phyloP scores from a whole-genome alignment of 1,140 invertebrate genomes.

The Drosophila sproati region DNA sequence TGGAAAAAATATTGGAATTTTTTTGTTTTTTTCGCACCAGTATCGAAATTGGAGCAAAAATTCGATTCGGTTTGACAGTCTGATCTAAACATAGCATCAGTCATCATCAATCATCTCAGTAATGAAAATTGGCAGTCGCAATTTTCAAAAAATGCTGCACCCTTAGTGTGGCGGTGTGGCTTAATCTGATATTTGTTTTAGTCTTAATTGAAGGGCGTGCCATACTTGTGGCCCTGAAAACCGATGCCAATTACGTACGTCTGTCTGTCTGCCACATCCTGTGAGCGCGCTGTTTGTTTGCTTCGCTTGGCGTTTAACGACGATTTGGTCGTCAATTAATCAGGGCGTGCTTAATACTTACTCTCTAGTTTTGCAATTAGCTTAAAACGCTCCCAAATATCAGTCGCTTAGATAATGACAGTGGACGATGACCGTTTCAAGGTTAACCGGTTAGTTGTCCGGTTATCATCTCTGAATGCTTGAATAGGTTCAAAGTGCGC shows the following conservation, averaged over 20 bases:
- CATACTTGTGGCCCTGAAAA: conserved; percentile 13
- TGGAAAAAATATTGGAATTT: no score
- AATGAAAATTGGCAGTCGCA: background rate
- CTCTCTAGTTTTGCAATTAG: conserved; percentile 19
- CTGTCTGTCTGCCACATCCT: conserved; percentile 32
- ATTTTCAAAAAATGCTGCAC: conserved; percentile 11
- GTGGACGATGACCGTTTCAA: background rate
- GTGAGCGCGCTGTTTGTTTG: conserved; percentile 34
- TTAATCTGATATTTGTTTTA: conserved; percentile 22
- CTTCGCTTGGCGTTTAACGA: conserved; percentile 4
- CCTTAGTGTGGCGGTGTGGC: background rate
- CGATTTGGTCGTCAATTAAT: conserved; percentile 44
- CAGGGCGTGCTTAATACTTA: conserved; percentile 25
- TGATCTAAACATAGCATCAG: no score
- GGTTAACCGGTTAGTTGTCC: conserved; percentile 20
- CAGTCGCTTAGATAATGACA: background rate
- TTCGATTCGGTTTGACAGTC: no score
- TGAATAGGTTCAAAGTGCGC: conserved; percentile 16
- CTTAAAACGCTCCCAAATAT: conserved; percentile 16
- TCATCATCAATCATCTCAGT: no score
- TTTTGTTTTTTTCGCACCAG: no score
- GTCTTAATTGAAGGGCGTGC: conserved; percentile 31
- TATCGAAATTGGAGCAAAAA: no score
- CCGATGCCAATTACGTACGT: conserved; percentile 25
- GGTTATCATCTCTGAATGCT: conserved; percentile 22